These are phyloP conservation scores for Bombus picipes DNA, from an alignment of 1,140 invertebrate genomes.

Conservation along the genomic window DNA sequence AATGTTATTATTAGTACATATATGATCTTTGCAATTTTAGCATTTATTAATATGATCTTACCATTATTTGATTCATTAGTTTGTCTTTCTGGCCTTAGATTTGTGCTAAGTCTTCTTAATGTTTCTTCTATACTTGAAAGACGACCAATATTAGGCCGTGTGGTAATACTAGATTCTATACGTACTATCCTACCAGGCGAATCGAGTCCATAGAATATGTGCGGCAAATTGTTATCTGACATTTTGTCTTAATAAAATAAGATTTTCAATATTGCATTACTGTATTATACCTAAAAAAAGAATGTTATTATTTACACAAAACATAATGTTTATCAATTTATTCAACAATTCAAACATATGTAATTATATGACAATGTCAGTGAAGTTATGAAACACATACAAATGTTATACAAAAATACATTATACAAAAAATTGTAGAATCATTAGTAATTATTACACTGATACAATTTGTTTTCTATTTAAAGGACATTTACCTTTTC, in stretches of 20 bases:
- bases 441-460: background rate
- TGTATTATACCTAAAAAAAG: slow-evolving; percentile 43
- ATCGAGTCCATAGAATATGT: slow-evolving; percentile 64
- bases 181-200: slow-evolving; percentile 65
- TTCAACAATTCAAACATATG: background rate
- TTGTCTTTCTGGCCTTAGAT: slow-evolving; percentile 66
- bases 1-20: background rate
- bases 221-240: slow-evolving; percentile 69
- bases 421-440: background rate
- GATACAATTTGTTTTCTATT: background rate
- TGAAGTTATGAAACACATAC: background rate
- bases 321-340: background rate
- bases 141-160: slow-evolving; percentile 58
- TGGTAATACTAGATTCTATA: slow-evolving; percentile 64
- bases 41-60: slow-evolving; percentile 28
- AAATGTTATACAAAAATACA: background rate
- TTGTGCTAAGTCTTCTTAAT: slow-evolving; percentile 71
- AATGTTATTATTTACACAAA: background rate
- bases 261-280: slow-evolving; percentile 32
- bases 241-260: slow-evolving; percentile 55
- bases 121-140: slow-evolving; percentile 72
- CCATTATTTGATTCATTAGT: slow-evolving; percentile 65
- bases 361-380: background rate
- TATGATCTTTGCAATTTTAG: slow-evolving; percentile 51
- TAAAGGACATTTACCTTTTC: background rate